Evolutionary conservation across 2,888 invertebrate genomes (phyloP), one percentile per base, ranked within the genome.

Genomic region (Agrochola litura): DNA sequence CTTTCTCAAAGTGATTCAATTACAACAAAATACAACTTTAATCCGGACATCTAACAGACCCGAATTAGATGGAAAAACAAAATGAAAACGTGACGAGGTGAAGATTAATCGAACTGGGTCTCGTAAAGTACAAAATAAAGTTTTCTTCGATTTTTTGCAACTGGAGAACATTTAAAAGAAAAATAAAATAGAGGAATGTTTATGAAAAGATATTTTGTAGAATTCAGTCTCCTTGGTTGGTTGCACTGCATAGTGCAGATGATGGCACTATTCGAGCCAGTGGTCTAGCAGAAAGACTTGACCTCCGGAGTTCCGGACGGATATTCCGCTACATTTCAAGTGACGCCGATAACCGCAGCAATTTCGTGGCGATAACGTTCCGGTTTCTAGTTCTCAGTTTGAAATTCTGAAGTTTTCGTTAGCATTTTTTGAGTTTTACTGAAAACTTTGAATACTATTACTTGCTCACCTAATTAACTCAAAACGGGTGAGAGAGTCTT

Each of bases 181-280:
- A 56, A 61, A 49, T 68, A 70, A 81, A 74, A 25, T 69, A 61
- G 64, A 83, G 61, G 58, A 63, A 86, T 69, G 49, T 78, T 63
- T 69, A 71, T 69, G 61, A 77, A 56, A 63, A 70, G 37, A 67
- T 41, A 69, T 63, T 79, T 75, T 63, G 71, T 41, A 68, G 54
- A 77, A 69, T 82, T 69, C 74, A 85, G 71, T 68, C 67, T 82
- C 66, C 25, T 73, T 80, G 67, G 63, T 80, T 49, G 58, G 54
- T 81, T 83, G 86, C 71, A 61, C 60, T 71, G 73, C 43, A 54
- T 84, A 83, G 87, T 88, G 90, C 75, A 85, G 82, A 84, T 89
- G 87, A 91, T 87, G 89, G 87, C 89, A 76, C 89, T 73, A 90
- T 92, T 91, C 81, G 86, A 89, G 86, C 81, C 91, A 89, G 87